These are phyloP conservation scores for Melanerpes aurifrons DNA, from an alignment of 2,113 vertebrate genomes.

Conservation along the genomic window DNA sequence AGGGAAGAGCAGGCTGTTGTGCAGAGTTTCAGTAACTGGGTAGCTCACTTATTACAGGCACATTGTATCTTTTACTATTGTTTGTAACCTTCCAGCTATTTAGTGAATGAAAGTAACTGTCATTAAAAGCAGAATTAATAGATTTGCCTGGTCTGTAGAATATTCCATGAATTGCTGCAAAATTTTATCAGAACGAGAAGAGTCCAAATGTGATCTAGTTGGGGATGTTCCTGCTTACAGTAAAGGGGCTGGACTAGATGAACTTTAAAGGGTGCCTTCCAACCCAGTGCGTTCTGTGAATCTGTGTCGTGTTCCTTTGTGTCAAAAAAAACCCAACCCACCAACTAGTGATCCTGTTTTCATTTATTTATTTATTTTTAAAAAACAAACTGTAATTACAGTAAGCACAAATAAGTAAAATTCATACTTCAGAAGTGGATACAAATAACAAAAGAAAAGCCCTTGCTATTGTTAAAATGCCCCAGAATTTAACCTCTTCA, in stretches of 20 bases:
- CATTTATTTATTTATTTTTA: too few species aligned
- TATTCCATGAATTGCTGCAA: neutral
- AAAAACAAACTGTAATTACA: neutral
- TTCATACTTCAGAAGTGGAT: neutral
- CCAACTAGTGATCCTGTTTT: neutral
- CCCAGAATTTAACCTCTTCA: neutral
- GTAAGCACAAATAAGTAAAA: neutral
- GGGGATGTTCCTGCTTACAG: too few species aligned
- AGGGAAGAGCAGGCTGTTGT: neutral
- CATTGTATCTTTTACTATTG: fast-evolving
- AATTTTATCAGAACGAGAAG: neutral
- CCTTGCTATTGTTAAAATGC: neutral
- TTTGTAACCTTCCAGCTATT: neutral
- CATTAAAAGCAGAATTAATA: neutral
- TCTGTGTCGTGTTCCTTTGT: too few species aligned
- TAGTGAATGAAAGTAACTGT: neutral
- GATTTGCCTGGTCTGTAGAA: neutral
- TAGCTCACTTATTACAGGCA: neutral
- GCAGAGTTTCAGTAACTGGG: neutral
- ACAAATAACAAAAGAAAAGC: neutral
- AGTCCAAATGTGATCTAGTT: neutral
- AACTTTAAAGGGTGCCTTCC: too few species aligned
- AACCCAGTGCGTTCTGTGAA: too few species aligned
- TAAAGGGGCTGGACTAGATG: too few species aligned
- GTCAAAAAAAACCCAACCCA: neutral